Base-by-base conservation (phyloP, 1,140 invertebrate species). In the Phocides pigmalion region DNA sequence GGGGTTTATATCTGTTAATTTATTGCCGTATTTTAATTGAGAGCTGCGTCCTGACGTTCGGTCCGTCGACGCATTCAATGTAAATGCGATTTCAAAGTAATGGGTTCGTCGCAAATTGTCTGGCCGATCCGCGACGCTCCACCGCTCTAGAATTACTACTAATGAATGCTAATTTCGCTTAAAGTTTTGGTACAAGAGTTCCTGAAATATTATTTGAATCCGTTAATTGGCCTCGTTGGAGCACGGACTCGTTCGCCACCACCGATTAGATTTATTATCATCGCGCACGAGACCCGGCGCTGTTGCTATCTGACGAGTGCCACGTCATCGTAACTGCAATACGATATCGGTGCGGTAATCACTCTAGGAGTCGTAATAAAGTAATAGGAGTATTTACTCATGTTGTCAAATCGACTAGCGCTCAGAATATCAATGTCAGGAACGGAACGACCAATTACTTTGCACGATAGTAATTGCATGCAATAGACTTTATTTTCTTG, bases 21-120 rank as follows among this genome's bases (percentile, higher is more conserved):
- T 81, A 85, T 78, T 73, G 75, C 64, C 72, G 74, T 79, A 81
- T 86, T 86, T 88, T 88, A 88, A 88, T 86, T 88, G 83, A 73
- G 83, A 72, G 78, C 49, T 59, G 72, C 77, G 74, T 74, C 79
- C 51, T 62, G 73, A 70, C 72, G 59, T 59, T 54, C 49, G 22
- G 68, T 44, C 65, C 65, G 69, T 62, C 67, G 32, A 69, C 49
- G 68, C 83, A 88, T 88, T 88, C 86, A 89, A 89, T 89, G 86
- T 87, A 85, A 89, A 89, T 88, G 78, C 70, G 72, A 37, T 72
- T 70, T 71, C 67, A 74, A 76, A 79, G 75, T 81, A 81, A 86
- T 82, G 82, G 76, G 67, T 71, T 74, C 67, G 70, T 71, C 68
- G 72, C 62, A 81, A 77, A 82, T 81, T 82, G 75, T 69, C 59